Evolutionary conservation across 2,888 invertebrate genomes (phyloP).

Genomic region (Drosophila hamatofila): DNA sequence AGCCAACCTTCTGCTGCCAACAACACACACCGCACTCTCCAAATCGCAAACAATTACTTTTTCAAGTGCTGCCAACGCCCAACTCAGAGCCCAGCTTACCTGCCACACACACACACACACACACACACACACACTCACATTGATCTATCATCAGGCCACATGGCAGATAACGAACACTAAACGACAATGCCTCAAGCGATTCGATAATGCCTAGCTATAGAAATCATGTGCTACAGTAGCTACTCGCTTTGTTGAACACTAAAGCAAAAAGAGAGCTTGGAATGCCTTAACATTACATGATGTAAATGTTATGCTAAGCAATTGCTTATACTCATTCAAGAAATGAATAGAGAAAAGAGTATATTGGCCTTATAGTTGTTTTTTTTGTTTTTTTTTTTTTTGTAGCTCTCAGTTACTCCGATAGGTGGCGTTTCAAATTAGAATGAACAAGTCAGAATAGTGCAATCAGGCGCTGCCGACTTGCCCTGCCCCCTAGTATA

Average conservation of each 20-base stretch:
- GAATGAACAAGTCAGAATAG: not conserved
- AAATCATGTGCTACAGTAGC: slow-evolving; percentile 27
- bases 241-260: slow-evolving; percentile 9
- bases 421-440: not conserved
- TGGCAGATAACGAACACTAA: slow-evolving; percentile 66
- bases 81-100: slow-evolving; percentile 43
- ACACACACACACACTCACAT: not conserved
- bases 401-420: not conserved
- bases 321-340: not conserved
- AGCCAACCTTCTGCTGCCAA: slow-evolving; percentile 37
- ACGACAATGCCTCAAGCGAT: slow-evolving; percentile 57
- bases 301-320: slow-evolving; percentile 1
- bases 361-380: not conserved
- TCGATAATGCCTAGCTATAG: slow-evolving; percentile 29
- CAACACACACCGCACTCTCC: slow-evolving; percentile 71
- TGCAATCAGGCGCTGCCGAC: too few species aligned
- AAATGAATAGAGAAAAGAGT: too few species aligned
- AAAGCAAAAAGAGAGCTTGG: not conserved
- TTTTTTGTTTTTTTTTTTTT: too few species aligned
- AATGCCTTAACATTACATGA: slow-evolving; percentile 1
- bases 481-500: too few species aligned
- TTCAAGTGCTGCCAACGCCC: slow-evolving; percentile 66
- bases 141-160: slow-evolving; percentile 58
- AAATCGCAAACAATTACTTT: slow-evolving; percentile 83
- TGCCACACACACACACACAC: slow-evolving; percentile 35